phyloP scores from a whole-genome alignment of 2,888 invertebrate genomes.

The Sepiola atlantica region DNA sequence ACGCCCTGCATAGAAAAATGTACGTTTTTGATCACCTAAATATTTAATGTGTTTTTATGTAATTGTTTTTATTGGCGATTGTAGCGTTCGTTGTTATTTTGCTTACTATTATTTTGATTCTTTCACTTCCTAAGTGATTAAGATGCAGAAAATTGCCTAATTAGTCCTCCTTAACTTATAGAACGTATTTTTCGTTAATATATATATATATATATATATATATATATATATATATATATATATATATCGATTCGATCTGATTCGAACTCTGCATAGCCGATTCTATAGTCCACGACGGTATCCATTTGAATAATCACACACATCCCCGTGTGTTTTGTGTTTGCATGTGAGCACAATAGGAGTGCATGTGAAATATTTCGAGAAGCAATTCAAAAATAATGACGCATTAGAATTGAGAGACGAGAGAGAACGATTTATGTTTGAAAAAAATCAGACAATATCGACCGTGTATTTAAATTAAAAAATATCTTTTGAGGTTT shows the following conservation, averaged over 20 bases:
- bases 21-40: no score
- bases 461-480: neutral
- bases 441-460: neutral
- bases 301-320: neutral
- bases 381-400: neutral
- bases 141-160: no score
- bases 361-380: neutral
- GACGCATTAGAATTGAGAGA: neutral
- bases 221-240: neutral
- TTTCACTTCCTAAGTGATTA: no score
- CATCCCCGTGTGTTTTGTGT: neutral
- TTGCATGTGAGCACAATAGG: neutral
- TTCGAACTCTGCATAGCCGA: no score
- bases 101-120: no score
- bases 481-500: neutral
- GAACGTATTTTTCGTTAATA: no score
- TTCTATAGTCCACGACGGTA: neutral
- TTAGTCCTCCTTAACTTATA: no score
- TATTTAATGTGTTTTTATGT: no score
- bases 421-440: neutral
- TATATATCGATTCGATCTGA: no score
- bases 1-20: no score
- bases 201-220: neutral
- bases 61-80: no score
- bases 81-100: no score